Percentiles rank a stretch among this genome's conserved stretches.
Evolutionary conservation across 2,113 vertebrate genomes (phyloP).

Genomic region (Pipra filicauda): DNA sequence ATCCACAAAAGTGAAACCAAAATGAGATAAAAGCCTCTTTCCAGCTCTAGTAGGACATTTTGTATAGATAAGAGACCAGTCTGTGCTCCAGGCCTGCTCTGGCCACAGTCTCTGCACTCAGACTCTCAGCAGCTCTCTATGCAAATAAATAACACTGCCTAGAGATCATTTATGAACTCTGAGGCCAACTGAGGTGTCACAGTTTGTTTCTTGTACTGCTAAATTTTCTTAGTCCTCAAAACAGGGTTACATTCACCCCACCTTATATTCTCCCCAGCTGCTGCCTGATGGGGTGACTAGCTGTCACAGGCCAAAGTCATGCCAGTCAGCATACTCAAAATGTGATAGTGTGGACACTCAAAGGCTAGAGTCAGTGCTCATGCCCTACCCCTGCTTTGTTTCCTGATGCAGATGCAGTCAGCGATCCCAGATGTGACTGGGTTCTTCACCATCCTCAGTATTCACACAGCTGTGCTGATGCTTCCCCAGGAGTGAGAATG

Average conservation of each 20-base stretch:
- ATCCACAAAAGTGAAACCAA: not conserved
- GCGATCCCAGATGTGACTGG: not conserved
- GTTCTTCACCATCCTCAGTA: not conserved
- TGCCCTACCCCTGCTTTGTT: not conserved
- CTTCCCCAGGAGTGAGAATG: not conserved
- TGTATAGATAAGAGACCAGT: not conserved
- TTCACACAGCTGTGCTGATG: not conserved
- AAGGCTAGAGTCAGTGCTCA: not conserved
- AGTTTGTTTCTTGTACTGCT: not conserved
- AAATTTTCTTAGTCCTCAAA: not conserved
- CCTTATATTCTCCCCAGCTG: not conserved
- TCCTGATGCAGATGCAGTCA: not conserved
- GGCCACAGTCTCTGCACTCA: not conserved
- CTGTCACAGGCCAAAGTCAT: not conserved
- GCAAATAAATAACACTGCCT: not conserved
- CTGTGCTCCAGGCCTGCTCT: not conserved
- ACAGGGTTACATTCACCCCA: not conserved
- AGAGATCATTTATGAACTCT: not conserved
- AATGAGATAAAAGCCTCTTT: not conserved
- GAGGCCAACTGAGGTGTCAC: not conserved
- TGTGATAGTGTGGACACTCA: not conserved
- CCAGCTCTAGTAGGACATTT: not conserved
- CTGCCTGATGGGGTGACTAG: not conserved
- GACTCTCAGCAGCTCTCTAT: not conserved
- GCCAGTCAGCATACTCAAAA: not conserved